phyloP scores from a whole-genome alignment of 64 coral and sea anemone genomes.

The Montipora efflorescens region DNA sequence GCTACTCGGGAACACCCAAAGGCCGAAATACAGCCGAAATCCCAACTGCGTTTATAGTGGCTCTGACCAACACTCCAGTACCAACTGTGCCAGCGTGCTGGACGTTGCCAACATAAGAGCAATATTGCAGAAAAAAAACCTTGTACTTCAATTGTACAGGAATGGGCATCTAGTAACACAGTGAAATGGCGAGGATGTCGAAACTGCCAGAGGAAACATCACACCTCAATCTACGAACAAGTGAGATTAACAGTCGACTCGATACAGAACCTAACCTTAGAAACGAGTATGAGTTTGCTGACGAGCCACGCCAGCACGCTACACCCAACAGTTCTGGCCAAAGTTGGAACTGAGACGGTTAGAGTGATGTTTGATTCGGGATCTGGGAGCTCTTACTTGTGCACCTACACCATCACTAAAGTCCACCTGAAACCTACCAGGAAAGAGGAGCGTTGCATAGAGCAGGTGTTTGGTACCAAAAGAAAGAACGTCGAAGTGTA shows the following conservation, averaged over 20 bases:
- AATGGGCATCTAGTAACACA: no score
- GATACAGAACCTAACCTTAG: neutral
- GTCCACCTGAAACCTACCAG: slow-evolving; percentile 39
- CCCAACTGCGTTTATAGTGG: no score
- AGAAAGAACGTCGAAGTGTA: slow-evolving; percentile 24
- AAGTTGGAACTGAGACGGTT: slow-evolving; percentile 49
- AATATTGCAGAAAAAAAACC: no score
- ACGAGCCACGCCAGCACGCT: slow-evolving; percentile 5
- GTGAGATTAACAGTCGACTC: neutral
- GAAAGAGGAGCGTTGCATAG: slow-evolving; percentile 33
- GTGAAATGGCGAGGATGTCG: no score
- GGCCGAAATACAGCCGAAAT: no score
- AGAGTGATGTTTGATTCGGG: slow-evolving; percentile 40
- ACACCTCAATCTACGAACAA: no score
- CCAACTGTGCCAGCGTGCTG: no score
- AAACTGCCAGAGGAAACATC: no score
- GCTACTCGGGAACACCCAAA: no score
- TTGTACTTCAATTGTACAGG: no score
- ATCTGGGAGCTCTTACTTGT: slow-evolving; percentile 62
- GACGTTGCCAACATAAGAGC: no score
- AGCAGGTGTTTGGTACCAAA: slow-evolving; percentile 58
- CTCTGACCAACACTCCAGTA: no score
- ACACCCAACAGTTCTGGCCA: slow-evolving; percentile 52
- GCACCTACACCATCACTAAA: slow-evolving; percentile 59
- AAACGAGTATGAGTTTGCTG: neutral